Evolutionary conservation across 1,140 invertebrate genomes (phyloP).

Genomic region (Octopus sinensis): DNA sequence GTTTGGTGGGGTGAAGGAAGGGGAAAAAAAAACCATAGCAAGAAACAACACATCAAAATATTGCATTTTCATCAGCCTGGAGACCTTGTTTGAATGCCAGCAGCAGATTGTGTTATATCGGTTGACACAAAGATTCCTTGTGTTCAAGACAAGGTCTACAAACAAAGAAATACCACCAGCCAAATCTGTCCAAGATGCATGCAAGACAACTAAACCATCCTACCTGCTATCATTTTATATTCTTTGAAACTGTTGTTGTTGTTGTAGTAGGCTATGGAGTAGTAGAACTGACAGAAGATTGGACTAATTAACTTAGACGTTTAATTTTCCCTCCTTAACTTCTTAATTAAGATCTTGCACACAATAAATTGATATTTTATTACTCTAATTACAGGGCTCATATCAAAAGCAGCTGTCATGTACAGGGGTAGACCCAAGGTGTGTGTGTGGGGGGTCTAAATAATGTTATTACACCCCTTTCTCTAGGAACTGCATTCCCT

Average conservation of each 20-base stretch:
- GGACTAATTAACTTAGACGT: slow-evolving; percentile 28
- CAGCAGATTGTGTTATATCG: background rate
- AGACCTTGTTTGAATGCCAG: background rate
- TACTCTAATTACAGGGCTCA: no score
- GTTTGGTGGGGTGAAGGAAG: background rate
- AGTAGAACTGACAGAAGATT: background rate
- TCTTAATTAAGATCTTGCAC: no score
- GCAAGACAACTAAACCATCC: slow-evolving; percentile 21
- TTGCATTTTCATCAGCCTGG: background rate
- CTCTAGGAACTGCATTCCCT: no score
- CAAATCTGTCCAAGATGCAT: background rate
- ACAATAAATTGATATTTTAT: no score
- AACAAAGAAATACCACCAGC: background rate
- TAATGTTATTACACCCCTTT: no score
- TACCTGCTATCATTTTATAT: slow-evolving; percentile 15
- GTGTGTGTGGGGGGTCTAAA: no score
- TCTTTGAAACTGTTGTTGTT: no score
- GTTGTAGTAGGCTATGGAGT: background rate
- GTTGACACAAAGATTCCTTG: background rate
- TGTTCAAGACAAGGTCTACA: background rate
- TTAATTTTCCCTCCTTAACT: background rate
- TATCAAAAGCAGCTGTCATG: no score
- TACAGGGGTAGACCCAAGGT: no score
- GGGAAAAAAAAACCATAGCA: background rate
- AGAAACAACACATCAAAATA: background rate